Percentiles rank a stretch among this genome's conserved stretches.
These are phyloP conservation scores for Tenthredo mesomela DNA, from an alignment of 2,888 invertebrate genomes.

Conservation along the genomic window DNA sequence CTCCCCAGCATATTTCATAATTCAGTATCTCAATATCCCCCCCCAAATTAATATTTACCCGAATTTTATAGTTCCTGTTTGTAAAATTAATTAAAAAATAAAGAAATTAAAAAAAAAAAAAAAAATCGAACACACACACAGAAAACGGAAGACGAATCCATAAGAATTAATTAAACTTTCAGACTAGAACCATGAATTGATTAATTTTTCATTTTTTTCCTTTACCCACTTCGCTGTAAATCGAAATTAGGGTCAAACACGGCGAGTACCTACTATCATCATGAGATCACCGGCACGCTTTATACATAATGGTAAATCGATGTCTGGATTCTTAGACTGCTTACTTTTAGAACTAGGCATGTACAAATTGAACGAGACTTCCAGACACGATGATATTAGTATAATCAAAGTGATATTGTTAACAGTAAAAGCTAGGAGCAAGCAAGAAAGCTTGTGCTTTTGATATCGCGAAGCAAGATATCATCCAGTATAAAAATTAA, in stretches of 20 bases:
- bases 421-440: too few relatives aligned
- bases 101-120: too few relatives aligned
- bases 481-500: not conserved
- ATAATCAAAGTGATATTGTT: too few relatives aligned
- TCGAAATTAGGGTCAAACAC: not conserved
- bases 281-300: not conserved
- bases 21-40: not conserved
- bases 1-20: not conserved
- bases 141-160: too few relatives aligned
- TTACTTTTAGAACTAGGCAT: not conserved
- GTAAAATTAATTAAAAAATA: too few relatives aligned
- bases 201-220: not conserved
- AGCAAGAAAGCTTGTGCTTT: too few relatives aligned
- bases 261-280: not conserved
- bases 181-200: too few relatives aligned
- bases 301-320: not conserved
- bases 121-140: too few relatives aligned
- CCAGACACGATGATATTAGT: too few relatives aligned
- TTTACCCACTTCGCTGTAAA: not conserved
- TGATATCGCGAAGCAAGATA: not conserved
- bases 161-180: too few relatives aligned
- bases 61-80: too few relatives aligned
- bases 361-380: not conserved
- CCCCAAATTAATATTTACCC: not conserved
- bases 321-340: not conserved